Base-by-base conservation (phyloP, 1,140 invertebrate species). In the Ooceraea biroi region DNA sequence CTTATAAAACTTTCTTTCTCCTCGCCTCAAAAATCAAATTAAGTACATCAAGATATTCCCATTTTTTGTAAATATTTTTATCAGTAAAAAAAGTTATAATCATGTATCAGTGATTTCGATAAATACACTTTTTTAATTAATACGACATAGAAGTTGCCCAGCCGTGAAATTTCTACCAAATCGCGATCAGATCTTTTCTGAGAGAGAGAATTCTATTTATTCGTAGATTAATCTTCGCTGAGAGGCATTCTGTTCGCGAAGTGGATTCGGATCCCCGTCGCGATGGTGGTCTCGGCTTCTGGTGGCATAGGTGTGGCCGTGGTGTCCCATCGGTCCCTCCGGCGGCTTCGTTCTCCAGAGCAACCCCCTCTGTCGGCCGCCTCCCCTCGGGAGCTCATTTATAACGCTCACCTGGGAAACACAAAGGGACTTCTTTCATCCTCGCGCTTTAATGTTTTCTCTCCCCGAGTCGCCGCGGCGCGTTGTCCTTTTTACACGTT, bases 351-450 rank as follows among this genome's bases (percentile, higher is more conserved):
- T 83, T 36, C 55, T 57, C 12, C 57, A 58, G 8, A 22, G 36
- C 55, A 83, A 80, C 66, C 85, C 83, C 66, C 88, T 73, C 58
- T 61, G 63, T 50, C 50, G 65, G 60, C 46, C 60, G 78, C 86
- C 82, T 58, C 84, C 66, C 85, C 66, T 66, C 88, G 48, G 66
- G 88, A 89, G 90, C 93, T 94, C 93, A 93, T 94, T 94, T 93
- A 93, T 93, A 93, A 94, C 90, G 90, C 92, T 94, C 93, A 92
- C 90, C 92, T 92, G 92, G 91, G 90, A 92, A 91, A 93, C 93
- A 93, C 93, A 94, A 94, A 94, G 91, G 89, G 73, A 82, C 90
- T 89, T 92, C 90, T 91, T 92, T 93, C 88, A 90, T 90, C 82
- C 88, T 88, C 57, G 89, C 83, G 88, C 90, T 91, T 90, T 90